Evolutionary conservation across 2,888 invertebrate species (phyloP), one percentile per base, ranked within the genome.

Genomic region (Prosopocoilus inquinatus): DNA sequence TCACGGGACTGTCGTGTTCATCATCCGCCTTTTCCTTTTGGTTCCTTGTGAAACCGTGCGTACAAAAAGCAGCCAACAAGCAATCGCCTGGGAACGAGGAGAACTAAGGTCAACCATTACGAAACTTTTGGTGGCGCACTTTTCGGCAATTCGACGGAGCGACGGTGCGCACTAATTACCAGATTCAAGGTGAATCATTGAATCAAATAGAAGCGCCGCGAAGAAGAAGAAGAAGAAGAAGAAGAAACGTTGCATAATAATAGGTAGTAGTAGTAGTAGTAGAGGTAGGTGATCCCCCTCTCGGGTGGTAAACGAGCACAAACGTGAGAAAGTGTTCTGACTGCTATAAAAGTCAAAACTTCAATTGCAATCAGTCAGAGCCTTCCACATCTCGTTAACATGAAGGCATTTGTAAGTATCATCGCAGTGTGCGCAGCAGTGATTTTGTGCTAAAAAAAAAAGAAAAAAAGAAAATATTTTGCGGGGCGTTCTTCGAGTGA

Each of bases 321-420:
- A 50, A 52, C 48, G 47, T 73, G 70, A 73, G 75, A 74, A 75
- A 75, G 74, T 73, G 64, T 66, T 55, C 68, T 46, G 54, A 52
- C 15, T 47, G 48, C 58, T 75, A 75, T 76, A 76, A 71, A 76
- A 73, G 70, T 52, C 67, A 67, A 65, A n/a, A 63, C 64, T 64
- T 64, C 59, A 61, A 54, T 63, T 65, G 66, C 44, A 47, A 44
- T 16, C 54, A 59, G 56, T 58, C 67, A 67, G 63, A 65, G 67
- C 67, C 67, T 66, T 66, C 66, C 57, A 60, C 60, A 60, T 57
- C 58, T 58, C 57, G 58, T 62, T 64, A 72, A 66, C 71, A 76
- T 76, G 76, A 76, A 68, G 75, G 74, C 74, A 69, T 71, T 75
- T 74, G 76, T 76, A 73, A 76, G 76, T 74, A 68, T 59, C 44